Evolutionary conservation across 37 sponge, comb jelly and placozoan species (phyloP).

Genomic region (Hormiphora californensis): DNA sequence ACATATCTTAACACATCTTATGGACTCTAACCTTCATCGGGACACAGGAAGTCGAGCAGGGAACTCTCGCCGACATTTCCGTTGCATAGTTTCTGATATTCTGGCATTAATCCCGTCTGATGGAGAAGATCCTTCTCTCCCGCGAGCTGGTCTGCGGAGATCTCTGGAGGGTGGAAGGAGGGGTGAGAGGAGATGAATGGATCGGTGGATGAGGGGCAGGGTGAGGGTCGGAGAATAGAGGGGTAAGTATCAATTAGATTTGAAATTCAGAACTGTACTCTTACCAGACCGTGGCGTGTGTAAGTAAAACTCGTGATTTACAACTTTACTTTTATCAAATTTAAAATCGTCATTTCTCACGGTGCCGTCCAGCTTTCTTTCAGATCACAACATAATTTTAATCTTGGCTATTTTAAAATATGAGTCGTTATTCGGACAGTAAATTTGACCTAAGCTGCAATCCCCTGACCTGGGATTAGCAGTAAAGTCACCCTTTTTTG

Average conservation of each 20-base stretch:
- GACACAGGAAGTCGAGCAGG: slow-evolving; percentile 29
- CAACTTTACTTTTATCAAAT: too few species aligned
- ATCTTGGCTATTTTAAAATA: too few species aligned
- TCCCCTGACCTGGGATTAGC: too few species aligned
- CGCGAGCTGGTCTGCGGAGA: background rate
- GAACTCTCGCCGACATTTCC: slow-evolving; percentile 11
- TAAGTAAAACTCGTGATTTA: too few species aligned
- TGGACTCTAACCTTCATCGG: too few species aligned
- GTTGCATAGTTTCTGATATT: slow-evolving; percentile 43
- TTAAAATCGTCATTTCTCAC: too few species aligned
- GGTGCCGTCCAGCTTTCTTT: too few species aligned
- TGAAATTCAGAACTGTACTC: background rate
- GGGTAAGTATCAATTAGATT: background rate
- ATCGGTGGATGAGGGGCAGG: background rate
- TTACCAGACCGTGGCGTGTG: too few species aligned
- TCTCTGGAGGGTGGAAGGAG: background rate
- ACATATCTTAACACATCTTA: background rate
- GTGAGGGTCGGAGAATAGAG: background rate
- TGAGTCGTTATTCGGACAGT: too few species aligned
- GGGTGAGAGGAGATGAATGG: background rate
- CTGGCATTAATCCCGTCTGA: slow-evolving; percentile 33
- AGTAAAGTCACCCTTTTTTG: too few species aligned
- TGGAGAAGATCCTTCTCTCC: slow-evolving; percentile 25
- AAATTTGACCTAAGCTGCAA: too few species aligned
- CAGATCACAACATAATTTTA: too few species aligned